Conservation (phyloP, 2,888 invertebrate genomes). For the Dromius quadrimaculatus region DNA sequence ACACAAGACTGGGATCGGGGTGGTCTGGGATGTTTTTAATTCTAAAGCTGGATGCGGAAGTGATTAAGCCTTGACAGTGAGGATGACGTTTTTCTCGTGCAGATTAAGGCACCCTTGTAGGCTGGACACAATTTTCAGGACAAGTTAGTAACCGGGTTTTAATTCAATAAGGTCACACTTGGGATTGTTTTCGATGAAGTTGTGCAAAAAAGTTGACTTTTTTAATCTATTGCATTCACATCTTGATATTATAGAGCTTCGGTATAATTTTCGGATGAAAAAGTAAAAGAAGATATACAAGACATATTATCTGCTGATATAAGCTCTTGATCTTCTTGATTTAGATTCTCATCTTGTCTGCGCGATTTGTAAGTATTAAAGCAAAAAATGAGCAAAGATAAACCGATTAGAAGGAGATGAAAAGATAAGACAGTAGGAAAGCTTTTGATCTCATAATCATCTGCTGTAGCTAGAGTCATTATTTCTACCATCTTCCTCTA, state of each 20-base stretch:
- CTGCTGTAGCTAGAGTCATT: conserved; percentile 46
- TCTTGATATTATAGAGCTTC: no score
- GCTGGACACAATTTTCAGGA: neutral
- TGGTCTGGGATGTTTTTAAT: no score
- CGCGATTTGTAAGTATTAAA: conserved; percentile 45
- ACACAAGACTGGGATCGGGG: neutral
- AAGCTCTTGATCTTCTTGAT: no score
- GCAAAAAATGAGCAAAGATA: conserved; percentile 39
- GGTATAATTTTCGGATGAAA: no score
- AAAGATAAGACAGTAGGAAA: conserved; percentile 45
- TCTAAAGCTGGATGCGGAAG: neutral
- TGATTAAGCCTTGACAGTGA: neutral
- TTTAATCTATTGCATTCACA: no score
- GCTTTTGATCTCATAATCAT: conserved; percentile 47
- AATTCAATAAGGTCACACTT: conserved; percentile 4
- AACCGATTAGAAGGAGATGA: conserved; percentile 50
- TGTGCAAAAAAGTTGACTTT: neutral
- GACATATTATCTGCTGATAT: no score
- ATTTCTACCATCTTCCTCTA: conserved; percentile 18
- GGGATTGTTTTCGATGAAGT: neutral
- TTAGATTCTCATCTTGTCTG: no score
- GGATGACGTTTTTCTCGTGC: conserved; percentile 1
- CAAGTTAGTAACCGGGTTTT: neutral
- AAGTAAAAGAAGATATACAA: no score
- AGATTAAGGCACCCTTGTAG: neutral